Percentiles rank a stretch among this genome's conserved stretches.
Evolutionary conservation across 2,888 invertebrate genomes (phyloP).

Genomic region (Azorinus chamasolen): DNA sequence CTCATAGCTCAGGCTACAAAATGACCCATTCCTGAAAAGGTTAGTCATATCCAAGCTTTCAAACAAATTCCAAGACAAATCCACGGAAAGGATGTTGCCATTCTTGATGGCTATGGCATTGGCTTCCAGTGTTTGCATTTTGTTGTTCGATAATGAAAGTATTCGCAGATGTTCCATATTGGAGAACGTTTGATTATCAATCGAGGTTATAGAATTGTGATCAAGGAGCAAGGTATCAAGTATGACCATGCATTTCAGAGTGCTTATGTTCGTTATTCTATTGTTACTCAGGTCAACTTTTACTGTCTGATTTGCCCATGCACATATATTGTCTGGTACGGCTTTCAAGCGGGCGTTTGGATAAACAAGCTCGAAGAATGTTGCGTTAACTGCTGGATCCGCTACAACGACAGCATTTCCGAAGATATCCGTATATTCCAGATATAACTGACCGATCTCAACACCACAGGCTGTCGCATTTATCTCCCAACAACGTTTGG

Average conservation of each 20-base stretch:
- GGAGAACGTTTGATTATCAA: slow-evolving; percentile 24
- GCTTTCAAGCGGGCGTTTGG: slow-evolving; percentile 13
- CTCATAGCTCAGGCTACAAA: slow-evolving; percentile 33
- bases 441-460: slow-evolving; percentile 11
- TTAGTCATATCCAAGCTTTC: slow-evolving; percentile 33
- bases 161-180: slow-evolving; percentile 32
- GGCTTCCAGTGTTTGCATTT: slow-evolving; percentile 18
- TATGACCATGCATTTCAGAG: slow-evolving; percentile 23
- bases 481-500: slow-evolving; percentile 38
- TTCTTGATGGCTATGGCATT: slow-evolving; percentile 23
- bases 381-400: background rate
- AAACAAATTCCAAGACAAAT: slow-evolving; percentile 36
- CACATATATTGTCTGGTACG: slow-evolving; percentile 35
- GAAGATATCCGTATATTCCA: slow-evolving; percentile 33
- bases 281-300: slow-evolving; percentile 35
- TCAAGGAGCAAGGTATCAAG: slow-evolving; percentile 35
- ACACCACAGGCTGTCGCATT: slow-evolving; percentile 22
- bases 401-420: slow-evolving; percentile 11
- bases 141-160: slow-evolving; percentile 31
- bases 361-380: slow-evolving; percentile 7
- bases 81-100: slow-evolving; percentile 26
- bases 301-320: slow-evolving; percentile 19
- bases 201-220: slow-evolving; percentile 17
- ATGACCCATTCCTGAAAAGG: slow-evolving; percentile 18
- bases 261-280: slow-evolving; percentile 9